phyloP scores from a whole-genome alignment of 2,888 invertebrate species.

The Hirtodrosophila confusa region DNA sequence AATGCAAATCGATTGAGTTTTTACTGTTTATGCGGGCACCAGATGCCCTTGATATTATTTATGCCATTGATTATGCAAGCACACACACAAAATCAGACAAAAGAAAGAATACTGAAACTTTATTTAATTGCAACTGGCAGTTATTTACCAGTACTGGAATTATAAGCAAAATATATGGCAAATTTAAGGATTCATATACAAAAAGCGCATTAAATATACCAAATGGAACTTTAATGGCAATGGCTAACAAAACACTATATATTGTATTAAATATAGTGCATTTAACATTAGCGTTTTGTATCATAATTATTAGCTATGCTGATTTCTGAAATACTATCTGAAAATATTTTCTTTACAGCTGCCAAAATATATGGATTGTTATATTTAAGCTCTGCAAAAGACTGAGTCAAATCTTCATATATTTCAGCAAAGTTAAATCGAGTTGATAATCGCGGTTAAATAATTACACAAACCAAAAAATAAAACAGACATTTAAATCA shows the following conservation, averaged over 20 bases:
- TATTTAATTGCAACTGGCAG: slow-evolving; percentile 1
- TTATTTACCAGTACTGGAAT: neutral
- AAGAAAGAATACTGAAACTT: neutral
- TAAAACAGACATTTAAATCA: slow-evolving; percentile 5
- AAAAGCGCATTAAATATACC: neutral
- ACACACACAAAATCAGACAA: slow-evolving; percentile 2
- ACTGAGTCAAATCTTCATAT: too few species aligned
- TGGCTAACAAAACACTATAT: too few species aligned
- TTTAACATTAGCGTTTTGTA: too few species aligned
- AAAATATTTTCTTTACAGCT: too few species aligned
- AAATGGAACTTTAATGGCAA: too few species aligned
- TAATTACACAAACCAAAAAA: neutral
- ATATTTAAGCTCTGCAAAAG: too few species aligned
- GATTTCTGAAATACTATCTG: too few species aligned
- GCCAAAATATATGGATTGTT: too few species aligned
- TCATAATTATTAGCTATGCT: too few species aligned
- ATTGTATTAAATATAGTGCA: too few species aligned
- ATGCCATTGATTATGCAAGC: slow-evolving; percentile 40
- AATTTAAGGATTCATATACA: neutral
- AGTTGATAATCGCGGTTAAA: neutral
- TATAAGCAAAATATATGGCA: neutral
- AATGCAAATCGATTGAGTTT: slow-evolving; percentile 52
- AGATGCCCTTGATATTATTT: slow-evolving; percentile 40
- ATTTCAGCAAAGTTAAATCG: slow-evolving; percentile 7
- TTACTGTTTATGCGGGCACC: slow-evolving; percentile 32